Evolutionary conservation across 2,797 vertebrate genomes (phyloP), one percentile per base, ranked within the genome.

Genomic region (Xiphorhynchus erythropygius): DNA sequence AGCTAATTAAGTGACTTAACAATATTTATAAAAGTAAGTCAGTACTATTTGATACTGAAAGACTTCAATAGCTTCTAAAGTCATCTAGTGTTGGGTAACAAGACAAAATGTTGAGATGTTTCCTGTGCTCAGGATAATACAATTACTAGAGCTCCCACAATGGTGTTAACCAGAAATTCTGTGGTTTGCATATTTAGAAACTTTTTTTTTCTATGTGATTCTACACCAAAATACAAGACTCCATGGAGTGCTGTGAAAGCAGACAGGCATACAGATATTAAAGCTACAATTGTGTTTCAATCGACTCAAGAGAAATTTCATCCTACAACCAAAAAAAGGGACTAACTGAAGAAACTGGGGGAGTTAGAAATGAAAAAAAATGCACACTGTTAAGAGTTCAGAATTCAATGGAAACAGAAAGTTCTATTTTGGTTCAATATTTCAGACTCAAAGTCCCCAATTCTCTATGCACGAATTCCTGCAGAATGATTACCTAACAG

Each of bases 161-260:
- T 0, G 0, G 23, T 11, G 65, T 32, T 76, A 18, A 56, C 9
- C 28, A 78, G n/a, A 69, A 86, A 94, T 63, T 63, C 25, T 37
- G 22, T 14, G 27, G 56, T 69, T 73, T 41, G 6, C 4, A 11
- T 3, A 37, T 0, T 1, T 8, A 65, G 11, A 47, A 37, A 1
- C 2, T 25, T 19, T 18, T 39, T 32, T 67, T 52, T 24, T 21
- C 2, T 14, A 57, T 10, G 7, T 11, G 6, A 16, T 32, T 92
- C 30, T 50, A 81, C 30, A 75, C 15, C 1, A 82, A 35, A 82
- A 80, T 8, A 8, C 21, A 89, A 82, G 35, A 80, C 19, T 64
- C 60, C 5, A 21, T 5, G 1, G 71, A 56, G 10, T 14, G 14
- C 32, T 41, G 7, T 9, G 11, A 70, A 95, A 11, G 22, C 28